Evolutionary conservation across 2,113 vertebrate genomes (phyloP).

Genomic region (Hipposideros armiger): DNA sequence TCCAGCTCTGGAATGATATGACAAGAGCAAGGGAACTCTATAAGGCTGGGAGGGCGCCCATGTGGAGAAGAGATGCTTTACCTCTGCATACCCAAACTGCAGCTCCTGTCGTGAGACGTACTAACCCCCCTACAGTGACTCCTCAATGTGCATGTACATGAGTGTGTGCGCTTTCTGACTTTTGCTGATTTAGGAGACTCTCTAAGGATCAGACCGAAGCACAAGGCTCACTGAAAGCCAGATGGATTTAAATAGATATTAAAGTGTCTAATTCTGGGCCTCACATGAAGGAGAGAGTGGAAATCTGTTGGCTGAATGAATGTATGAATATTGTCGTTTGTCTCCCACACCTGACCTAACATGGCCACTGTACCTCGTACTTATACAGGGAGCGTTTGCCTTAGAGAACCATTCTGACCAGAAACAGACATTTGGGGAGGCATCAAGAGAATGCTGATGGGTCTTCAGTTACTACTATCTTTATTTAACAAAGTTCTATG

Average conservation of each 20-base stretch:
- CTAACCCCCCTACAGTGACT: neutral
- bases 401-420: neutral
- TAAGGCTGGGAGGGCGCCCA: too few relatives aligned
- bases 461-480: neutral
- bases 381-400: neutral
- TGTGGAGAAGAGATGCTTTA: neutral
- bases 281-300: neutral
- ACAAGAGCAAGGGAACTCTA: neutral
- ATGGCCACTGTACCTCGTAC: neutral
- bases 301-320: neutral
- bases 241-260: neutral
- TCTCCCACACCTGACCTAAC: neutral
- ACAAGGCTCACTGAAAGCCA: neutral
- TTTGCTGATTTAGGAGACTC: neutral
- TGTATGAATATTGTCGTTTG: neutral
- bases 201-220: neutral
- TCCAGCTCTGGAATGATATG: neutral
- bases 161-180: neutral
- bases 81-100: neutral
- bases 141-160: fast-evolving
- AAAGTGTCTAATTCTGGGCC: neutral
- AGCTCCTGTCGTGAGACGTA: neutral
- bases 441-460: neutral
- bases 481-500: neutral
- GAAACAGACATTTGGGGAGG: neutral